These are phyloP conservation scores for Scylla paramamosain DNA, from an alignment of 1,140 invertebrate species.

Conservation along the genomic window DNA sequence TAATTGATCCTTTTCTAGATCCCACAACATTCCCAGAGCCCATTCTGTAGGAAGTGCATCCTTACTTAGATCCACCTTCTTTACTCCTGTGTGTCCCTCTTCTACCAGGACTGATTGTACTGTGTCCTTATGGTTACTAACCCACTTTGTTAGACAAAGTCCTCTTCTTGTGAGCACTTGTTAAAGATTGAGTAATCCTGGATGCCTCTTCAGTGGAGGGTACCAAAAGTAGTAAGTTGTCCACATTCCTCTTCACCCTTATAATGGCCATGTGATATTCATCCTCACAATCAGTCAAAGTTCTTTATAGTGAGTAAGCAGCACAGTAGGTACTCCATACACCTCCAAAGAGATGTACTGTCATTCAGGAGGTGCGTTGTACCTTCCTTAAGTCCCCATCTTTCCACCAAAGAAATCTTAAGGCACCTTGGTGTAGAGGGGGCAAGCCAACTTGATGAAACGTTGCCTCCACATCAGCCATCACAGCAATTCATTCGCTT, in stretches of 20 bases:
- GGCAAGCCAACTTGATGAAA: neutral
- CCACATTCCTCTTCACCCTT: neutral
- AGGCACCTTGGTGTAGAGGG: neutral
- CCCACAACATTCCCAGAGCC: neutral
- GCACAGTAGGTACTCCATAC: conserved; percentile 18
- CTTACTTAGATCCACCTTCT: neutral
- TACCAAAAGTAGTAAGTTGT: conserved; percentile 6
- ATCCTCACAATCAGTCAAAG: neutral
- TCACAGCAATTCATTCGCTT: neutral
- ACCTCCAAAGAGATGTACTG: conserved; percentile 34
- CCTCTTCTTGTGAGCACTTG: too few species aligned
- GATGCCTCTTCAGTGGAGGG: too few species aligned
- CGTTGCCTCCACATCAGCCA: conserved; percentile 36
- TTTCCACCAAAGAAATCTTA: conserved; percentile 29
- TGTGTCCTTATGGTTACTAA: too few species aligned
- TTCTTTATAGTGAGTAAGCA: neutral
- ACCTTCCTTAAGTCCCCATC: neutral
- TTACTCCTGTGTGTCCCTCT: too few species aligned
- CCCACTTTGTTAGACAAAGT: too few species aligned
- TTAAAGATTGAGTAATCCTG: too few species aligned
- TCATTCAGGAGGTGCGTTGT: neutral
- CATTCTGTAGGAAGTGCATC: conserved; percentile 31
- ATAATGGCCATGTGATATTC: neutral
- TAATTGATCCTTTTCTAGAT: too few species aligned
- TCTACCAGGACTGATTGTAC: too few species aligned